A percentile compares a stretch with the other conserved stretches of the same genome.
phyloP scores from a whole-genome alignment of 2,888 invertebrate genomes.

The Timandra comae region DNA sequence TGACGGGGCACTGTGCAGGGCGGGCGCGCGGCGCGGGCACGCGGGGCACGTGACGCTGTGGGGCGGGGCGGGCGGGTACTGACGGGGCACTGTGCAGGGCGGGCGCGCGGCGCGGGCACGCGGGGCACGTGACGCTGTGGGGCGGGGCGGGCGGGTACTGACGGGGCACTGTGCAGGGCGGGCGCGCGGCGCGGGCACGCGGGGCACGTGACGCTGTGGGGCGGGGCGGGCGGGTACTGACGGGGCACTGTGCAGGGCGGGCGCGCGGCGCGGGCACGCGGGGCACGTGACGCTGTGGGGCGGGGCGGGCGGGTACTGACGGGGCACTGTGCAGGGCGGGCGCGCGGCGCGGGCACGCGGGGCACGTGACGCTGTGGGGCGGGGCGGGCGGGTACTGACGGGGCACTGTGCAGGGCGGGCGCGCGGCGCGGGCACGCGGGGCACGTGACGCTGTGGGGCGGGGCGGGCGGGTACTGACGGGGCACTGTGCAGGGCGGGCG shows the following conservation, averaged over 20 bases:
- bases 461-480: conserved; percentile 15
- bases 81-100: conserved; percentile 4
- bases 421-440: conserved; percentile 33
- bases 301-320: conserved; percentile 17
- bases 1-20: conserved; percentile 5
- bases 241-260: conserved; percentile 4
- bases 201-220: conserved; percentile 23
- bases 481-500: conserved; percentile 5
- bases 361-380: conserved; percentile 23
- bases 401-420: conserved; percentile 4
- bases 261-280: conserved; percentile 33
- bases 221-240: conserved; percentile 16
- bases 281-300: conserved; percentile 23
- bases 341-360: conserved; percentile 33
- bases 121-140: conserved; percentile 21
- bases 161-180: conserved; percentile 4
- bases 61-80: conserved; percentile 19
- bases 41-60: conserved; percentile 20
- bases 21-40: conserved; percentile 33
- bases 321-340: conserved; percentile 4
- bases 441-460: conserved; percentile 24
- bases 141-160: conserved; percentile 18
- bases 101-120: conserved; percentile 33
- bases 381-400: conserved; percentile 15
- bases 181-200: conserved; percentile 33